These are phyloP conservation scores for Nephrotoma flavescens DNA, from an alignment of 2,888 invertebrate genomes.

Conservation along the genomic window DNA sequence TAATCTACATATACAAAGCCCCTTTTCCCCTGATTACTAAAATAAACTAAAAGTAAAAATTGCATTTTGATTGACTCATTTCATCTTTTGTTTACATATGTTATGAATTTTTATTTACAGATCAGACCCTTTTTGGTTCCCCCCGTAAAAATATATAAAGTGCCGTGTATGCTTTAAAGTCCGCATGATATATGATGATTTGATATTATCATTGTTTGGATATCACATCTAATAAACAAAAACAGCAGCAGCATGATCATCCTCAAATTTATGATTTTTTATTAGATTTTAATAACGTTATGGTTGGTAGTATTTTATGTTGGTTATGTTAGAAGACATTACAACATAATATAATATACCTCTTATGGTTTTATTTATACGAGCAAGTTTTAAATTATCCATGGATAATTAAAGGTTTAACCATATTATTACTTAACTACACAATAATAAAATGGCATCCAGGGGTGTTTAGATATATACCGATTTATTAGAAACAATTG, in stretches of 20 bases:
- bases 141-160: not conserved
- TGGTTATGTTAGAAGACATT: not conserved
- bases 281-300: not conserved
- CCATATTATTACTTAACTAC: not conserved
- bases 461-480: not conserved
- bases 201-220: not conserved
- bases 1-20: not conserved
- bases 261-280: not conserved
- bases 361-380: not conserved
- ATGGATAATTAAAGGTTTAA: not conserved
- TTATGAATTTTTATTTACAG: constrained; percentile 11
- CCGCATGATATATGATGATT: not conserved
- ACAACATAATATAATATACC: not conserved
- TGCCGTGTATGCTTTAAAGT: not conserved
- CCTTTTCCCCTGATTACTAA: not conserved
- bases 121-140: not conserved
- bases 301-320: not conserved
- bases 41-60: constrained; percentile 9
- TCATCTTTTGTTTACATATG: constrained; percentile 15
- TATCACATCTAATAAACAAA: not conserved
- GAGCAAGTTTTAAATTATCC: not conserved
- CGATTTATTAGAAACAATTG: not conserved
- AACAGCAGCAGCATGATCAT: not conserved
- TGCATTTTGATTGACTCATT: constrained; percentile 22
- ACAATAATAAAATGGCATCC: not conserved